These are phyloP conservation scores for Proteles cristata DNA, from an alignment of 2,113 vertebrate species.

Conservation along the genomic window DNA sequence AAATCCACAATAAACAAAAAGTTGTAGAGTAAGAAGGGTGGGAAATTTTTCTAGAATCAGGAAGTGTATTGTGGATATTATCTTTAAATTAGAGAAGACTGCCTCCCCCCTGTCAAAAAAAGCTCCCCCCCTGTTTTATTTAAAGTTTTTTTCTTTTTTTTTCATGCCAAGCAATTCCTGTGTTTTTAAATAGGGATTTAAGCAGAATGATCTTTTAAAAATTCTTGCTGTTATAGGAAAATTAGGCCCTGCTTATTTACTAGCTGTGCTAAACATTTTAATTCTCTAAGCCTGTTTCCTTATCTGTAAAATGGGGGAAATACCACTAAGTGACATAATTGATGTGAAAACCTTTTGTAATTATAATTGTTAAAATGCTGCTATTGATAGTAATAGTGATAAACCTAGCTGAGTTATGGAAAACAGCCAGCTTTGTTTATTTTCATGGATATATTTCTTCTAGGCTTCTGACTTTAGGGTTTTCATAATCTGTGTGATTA, in stretches of 20 bases:
- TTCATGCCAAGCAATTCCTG: neutral
- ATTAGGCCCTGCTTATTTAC: neutral
- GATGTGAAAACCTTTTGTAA: conserved; percentile 4
- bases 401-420: neutral
- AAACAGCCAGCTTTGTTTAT: neutral
- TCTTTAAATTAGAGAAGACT: conserved; percentile 31
- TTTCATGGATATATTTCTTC: conserved; percentile 27
- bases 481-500: neutral
- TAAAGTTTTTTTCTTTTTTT: neutral
- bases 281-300: conserved; percentile 1
- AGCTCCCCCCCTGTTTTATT: neutral
- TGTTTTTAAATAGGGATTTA: conserved; percentile 34
- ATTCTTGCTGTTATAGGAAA: conserved; percentile 3
- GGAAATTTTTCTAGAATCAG: neutral
- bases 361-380: conserved; percentile 10
- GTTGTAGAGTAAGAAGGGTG: neutral
- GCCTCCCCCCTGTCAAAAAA: neutral
- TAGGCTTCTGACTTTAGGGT: neutral
- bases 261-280: neutral
- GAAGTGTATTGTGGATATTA: neutral
- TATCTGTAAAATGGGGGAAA: neutral
- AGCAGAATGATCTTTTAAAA: neutral
- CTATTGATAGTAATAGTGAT: neutral
- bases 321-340: neutral
- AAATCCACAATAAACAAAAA: neutral